phyloP scores from a whole-genome alignment of 2,113 vertebrate genomes.

The Calidris pygmaea region DNA sequence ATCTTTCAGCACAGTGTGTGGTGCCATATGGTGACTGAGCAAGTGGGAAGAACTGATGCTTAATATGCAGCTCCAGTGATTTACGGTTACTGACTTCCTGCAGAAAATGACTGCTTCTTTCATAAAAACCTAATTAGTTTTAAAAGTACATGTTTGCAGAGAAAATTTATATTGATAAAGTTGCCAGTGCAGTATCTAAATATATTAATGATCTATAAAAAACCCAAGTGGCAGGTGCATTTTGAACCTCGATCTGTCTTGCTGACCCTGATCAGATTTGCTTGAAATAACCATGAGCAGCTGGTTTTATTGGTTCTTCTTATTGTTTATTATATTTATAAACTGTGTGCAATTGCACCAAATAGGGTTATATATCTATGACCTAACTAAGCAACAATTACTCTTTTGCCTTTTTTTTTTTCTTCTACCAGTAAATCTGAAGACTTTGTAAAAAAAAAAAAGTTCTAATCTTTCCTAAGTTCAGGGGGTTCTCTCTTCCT shows the following conservation, averaged over 20 bases:
- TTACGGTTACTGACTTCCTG: constrained; percentile 49
- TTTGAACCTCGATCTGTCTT: background rate
- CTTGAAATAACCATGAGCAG: background rate
- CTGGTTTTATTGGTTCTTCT: background rate
- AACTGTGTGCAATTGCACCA: background rate
- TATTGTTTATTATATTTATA: background rate
- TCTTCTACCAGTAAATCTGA: background rate
- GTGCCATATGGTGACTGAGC: constrained; percentile 64
- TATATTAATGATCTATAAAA: constrained; percentile 15
- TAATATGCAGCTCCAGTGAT: constrained; percentile 56
- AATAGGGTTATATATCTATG: background rate
- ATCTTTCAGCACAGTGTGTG: constrained; percentile 65
- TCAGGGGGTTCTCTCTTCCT: background rate
- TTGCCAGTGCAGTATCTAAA: background rate
- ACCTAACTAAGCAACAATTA: background rate
- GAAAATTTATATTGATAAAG: constrained; percentile 22
- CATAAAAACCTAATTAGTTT: constrained; percentile 56
- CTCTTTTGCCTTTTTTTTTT: background rate
- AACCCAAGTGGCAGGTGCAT: background rate
- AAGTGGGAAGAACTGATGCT: constrained; percentile 54
- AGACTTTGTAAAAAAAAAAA: background rate
- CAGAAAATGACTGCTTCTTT: constrained; percentile 60
- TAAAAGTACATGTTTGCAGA: background rate
- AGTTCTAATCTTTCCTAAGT: background rate
- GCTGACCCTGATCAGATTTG: background rate